Conservation (phyloP, 2,113 vertebrate species). For the Penelope pileata region DNA sequence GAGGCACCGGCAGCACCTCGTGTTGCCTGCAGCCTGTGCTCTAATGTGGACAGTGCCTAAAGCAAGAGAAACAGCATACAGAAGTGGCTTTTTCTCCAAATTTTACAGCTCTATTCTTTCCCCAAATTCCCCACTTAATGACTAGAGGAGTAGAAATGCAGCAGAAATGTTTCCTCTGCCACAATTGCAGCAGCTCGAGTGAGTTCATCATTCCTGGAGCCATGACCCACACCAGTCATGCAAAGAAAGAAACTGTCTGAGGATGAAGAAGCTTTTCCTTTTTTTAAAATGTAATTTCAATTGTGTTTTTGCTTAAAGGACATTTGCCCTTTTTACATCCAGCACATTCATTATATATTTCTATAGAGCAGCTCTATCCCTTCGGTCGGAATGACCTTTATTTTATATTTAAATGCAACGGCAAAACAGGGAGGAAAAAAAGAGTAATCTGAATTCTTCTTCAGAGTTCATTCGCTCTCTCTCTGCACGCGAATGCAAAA, state of each 20-base stretch:
- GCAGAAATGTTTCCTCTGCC: background rate
- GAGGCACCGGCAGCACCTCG: too few species aligned
- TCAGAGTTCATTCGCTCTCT: background rate
- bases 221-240: background rate
- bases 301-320: conserved; percentile 9
- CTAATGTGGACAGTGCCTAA: background rate
- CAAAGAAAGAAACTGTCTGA: background rate
- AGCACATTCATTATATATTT: background rate
- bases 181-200: background rate
- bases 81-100: background rate
- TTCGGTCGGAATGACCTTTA: conserved; percentile 59
- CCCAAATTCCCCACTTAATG: background rate
- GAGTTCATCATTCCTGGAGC: background rate
- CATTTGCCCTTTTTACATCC: conserved; percentile 50
- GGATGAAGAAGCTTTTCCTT: background rate
- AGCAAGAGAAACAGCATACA: background rate
- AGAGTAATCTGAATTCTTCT: background rate
- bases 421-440: conserved; percentile 7
- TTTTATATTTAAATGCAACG: conserved; percentile 42
- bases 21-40: background rate
- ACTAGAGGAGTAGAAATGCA: background rate
- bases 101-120: background rate
- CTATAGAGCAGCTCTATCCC: background rate
- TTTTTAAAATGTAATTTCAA: background rate
- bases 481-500: conserved; percentile 45